Conservation (phyloP, 2,888 invertebrate genomes). For the Notodonta dromedarius region DNA sequence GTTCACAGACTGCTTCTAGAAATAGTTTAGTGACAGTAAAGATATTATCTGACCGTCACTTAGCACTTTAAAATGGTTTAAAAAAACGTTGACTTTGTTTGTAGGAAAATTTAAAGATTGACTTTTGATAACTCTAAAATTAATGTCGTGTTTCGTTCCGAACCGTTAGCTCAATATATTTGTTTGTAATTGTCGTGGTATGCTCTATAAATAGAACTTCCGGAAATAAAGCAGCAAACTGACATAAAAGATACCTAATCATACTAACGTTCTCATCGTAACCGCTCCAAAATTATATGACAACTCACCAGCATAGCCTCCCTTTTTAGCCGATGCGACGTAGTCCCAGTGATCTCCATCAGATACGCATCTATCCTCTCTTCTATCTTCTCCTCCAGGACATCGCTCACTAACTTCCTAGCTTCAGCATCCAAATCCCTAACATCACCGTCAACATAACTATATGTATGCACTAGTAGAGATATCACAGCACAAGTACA, state of each 20-base stretch:
- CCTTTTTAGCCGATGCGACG: conserved; percentile 58
- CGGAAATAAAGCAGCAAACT: too few relatives aligned
- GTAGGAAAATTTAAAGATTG: too few relatives aligned
- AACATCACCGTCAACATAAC: conserved; percentile 51
- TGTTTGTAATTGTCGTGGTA: too few relatives aligned
- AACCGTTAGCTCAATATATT: too few relatives aligned
- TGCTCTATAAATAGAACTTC: too few relatives aligned
- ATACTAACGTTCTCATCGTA: too few relatives aligned
- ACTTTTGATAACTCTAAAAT: too few relatives aligned
- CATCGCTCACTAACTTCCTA: conserved; percentile 47
- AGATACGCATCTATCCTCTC: conserved; percentile 63
- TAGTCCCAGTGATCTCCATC: conserved; percentile 45
- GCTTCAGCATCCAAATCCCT: conserved; percentile 47
- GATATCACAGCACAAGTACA: conserved; percentile 67
- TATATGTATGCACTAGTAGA: conserved; percentile 66
- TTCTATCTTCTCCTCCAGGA: conserved; percentile 62
- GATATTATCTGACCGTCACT: too few relatives aligned
- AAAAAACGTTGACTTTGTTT: too few relatives aligned
- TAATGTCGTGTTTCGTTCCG: too few relatives aligned
- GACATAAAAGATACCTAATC: too few relatives aligned
- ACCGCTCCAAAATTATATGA: neutral
- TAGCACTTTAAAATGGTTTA: too few relatives aligned
- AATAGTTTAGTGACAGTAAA: neutral
- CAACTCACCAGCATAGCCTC: conserved; percentile 75
- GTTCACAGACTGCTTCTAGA: conserved; percentile 68